Conservation (phyloP, 2,113 vertebrate genomes). For the Coracopsis vasa region DNA sequence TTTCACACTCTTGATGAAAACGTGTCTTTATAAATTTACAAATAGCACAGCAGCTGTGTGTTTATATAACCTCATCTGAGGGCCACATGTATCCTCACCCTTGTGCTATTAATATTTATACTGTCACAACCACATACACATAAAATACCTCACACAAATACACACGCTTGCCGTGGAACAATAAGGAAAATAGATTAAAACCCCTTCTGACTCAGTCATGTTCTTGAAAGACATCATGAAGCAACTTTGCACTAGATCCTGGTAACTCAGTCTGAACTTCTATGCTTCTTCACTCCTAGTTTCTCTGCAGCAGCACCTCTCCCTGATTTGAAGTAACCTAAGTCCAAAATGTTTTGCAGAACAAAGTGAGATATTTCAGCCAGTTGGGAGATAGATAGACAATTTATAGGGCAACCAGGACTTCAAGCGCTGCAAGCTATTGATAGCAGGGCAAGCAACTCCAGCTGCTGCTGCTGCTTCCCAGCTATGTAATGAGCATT, state of each 20-base stretch:
- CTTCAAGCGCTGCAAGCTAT: neutral
- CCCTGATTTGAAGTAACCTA: neutral
- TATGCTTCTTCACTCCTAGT: neutral
- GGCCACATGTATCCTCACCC: constrained; percentile 50
- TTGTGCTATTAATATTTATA: constrained; percentile 72
- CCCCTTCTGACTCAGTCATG: neutral
- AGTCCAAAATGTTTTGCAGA: neutral
- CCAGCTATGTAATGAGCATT: neutral
- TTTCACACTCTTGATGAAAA: constrained; percentile 64
- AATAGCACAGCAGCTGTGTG: constrained; percentile 70
- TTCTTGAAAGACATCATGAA: neutral
- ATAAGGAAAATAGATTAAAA: constrained; percentile 26
- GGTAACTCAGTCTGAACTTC: neutral
- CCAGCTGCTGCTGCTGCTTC: constrained; percentile 46
- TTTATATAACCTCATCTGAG: constrained; percentile 70
- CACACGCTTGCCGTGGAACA: neutral
- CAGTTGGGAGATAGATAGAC: neutral
- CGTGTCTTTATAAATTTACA: constrained; percentile 61
- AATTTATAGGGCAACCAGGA: neutral
- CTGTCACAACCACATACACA: neutral
- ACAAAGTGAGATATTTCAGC: neutral
- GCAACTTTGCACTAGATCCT: neutral
- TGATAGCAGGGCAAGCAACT: neutral
- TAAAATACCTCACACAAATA: constrained; percentile 17
- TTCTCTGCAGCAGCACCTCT: neutral